Conservation (phyloP, 2,113 vertebrate species). For the Pelecanus crispus region DNA sequence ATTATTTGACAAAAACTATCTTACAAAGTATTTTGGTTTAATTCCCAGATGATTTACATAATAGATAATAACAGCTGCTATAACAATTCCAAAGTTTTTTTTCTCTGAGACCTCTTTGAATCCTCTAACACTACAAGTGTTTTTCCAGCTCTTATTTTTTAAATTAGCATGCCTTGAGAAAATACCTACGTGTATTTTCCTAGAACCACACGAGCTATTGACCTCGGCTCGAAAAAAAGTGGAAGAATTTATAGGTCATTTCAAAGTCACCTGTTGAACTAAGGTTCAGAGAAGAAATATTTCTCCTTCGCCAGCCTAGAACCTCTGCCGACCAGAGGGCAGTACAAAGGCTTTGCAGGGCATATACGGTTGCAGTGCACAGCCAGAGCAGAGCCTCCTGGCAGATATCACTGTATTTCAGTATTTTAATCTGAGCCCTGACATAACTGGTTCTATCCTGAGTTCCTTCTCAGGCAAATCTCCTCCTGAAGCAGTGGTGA, state of each 20-base stretch:
- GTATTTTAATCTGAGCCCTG: neutral
- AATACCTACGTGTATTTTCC: neutral
- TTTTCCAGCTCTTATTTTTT: slow-evolving; percentile 22
- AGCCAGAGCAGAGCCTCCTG: neutral
- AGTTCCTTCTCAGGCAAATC: neutral
- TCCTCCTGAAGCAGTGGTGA: neutral
- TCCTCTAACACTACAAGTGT: neutral
- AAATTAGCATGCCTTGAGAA: slow-evolving; percentile 15
- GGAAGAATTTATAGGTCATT: slow-evolving; percentile 9
- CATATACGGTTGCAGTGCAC: fast-evolving
- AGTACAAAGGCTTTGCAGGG: neutral
- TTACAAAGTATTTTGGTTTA: slow-evolving; percentile 39
- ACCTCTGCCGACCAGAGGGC: neutral
- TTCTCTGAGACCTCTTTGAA: slow-evolving; percentile 7
- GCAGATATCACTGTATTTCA: neutral
- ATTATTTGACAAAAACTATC: slow-evolving; percentile 45
- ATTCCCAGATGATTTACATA: slow-evolving; percentile 52
- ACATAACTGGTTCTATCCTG: neutral
- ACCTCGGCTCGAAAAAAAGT: neutral
- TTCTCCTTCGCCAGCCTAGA: neutral
- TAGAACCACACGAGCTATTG: neutral
- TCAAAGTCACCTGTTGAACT: slow-evolving; percentile 54
- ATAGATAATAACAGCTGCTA: slow-evolving; percentile 39
- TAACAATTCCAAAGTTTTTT: neutral
- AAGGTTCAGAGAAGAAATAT: neutral